Conservation (phyloP, 1,140 invertebrate genomes). For the Leptinotarsa texana region DNA sequence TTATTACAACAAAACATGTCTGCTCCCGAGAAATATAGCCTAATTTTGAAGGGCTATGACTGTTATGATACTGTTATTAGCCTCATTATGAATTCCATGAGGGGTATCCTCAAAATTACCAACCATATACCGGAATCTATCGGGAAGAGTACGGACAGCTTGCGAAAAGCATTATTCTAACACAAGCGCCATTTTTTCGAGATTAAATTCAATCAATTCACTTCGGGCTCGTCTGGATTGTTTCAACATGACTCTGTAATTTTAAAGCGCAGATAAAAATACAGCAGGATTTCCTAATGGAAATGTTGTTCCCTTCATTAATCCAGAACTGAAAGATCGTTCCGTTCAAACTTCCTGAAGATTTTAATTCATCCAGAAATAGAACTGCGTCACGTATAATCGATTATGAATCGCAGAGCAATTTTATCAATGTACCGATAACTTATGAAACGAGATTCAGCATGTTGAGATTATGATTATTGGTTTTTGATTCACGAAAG, state of each 20-base stretch:
- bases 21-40: not conserved
- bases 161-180: slow-evolving; percentile 10
- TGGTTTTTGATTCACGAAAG: too few species aligned
- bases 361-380: slow-evolving; percentile 9
- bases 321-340: slow-evolving; percentile 11
- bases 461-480: too few species aligned
- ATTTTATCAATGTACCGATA: too few species aligned
- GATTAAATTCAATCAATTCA: slow-evolving; percentile 25
- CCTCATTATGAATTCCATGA: slow-evolving; percentile 14
- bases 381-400: not conserved
- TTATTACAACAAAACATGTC: not conserved
- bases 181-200: slow-evolving; percentile 17
- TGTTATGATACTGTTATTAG: slow-evolving; percentile 14
- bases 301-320: slow-evolving; percentile 20
- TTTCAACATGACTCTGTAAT: slow-evolving; percentile 27
- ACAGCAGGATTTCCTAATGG: slow-evolving; percentile 22
- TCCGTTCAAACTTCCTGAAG: slow-evolving; percentile 2
- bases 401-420: not conserved
- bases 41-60: not conserved
- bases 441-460: too few species aligned
- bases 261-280: slow-evolving; percentile 23
- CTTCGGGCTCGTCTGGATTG: slow-evolving; percentile 21
- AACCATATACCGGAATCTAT: slow-evolving; percentile 7
- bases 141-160: not conserved
- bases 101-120: not conserved